phyloP scores from a whole-genome alignment of 2,888 invertebrate species.

The Aricia artaxerxes region DNA sequence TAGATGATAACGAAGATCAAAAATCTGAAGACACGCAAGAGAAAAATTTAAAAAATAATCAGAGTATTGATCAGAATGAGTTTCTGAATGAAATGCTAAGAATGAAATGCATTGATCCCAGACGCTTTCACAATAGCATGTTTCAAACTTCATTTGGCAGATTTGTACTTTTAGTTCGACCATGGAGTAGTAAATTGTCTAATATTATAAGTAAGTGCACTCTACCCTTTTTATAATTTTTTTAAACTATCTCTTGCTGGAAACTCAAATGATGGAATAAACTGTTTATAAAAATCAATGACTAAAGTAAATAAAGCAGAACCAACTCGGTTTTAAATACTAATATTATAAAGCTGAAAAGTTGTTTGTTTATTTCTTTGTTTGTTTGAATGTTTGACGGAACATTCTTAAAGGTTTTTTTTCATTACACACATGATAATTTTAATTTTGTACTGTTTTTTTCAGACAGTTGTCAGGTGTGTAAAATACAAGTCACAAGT shows the following conservation, averaged over 20 bases:
- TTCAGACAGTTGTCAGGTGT: conserved; percentile 63
- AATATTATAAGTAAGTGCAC: conserved; percentile 61
- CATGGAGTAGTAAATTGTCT: conserved; percentile 60
- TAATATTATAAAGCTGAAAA: no score
- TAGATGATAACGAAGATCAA: neutral
- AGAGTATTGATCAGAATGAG: conserved; percentile 42
- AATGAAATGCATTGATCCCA: conserved; percentile 54
- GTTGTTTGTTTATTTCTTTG: no score
- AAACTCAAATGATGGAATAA: neutral
- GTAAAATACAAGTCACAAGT: conserved; percentile 47
- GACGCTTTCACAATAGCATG: conserved; percentile 57
- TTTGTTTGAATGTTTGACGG: no score
- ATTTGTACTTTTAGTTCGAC: conserved; percentile 62
- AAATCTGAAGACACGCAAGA: conserved; percentile 30
- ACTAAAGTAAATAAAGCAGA: neutral
- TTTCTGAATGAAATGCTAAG: conserved; percentile 56
- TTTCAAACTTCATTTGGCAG: conserved; percentile 60
- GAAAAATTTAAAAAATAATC: neutral
- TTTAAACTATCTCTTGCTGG: neutral
- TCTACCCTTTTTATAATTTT: conserved; percentile 12
- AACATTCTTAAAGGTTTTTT: no score
- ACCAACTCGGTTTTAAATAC: no score
- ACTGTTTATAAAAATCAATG: neutral
- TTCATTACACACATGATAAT: neutral
- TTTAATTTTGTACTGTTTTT: conserved; percentile 34